These are phyloP conservation scores for Patiria pectinifera DNA, from an alignment of 53 echinoderm and acorn worm genomes.

Conservation along the genomic window DNA sequence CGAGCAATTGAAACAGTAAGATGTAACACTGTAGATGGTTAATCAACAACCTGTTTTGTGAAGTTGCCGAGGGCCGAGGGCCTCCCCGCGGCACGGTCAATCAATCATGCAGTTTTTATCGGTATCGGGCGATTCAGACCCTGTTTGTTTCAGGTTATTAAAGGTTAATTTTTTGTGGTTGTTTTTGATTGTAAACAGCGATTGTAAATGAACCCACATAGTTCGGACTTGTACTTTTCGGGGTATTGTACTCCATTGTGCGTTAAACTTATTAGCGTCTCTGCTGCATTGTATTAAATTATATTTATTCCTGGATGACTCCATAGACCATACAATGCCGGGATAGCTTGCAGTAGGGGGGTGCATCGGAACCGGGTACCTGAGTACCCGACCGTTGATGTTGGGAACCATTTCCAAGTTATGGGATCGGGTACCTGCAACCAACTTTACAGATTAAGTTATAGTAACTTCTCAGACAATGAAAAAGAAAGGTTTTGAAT, in stretches of 20 bases:
- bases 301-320: not conserved
- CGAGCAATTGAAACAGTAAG: conserved; percentile 12
- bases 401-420: too few relatives aligned
- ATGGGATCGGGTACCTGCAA: too few relatives aligned
- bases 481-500: too few relatives aligned
- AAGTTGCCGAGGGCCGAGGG: not conserved
- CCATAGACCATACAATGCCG: too few relatives aligned
- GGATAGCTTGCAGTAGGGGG: too few relatives aligned
- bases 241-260: too few relatives aligned
- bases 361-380: too few relatives aligned
- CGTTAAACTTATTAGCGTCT: not conserved
- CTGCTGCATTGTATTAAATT: not conserved
- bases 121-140: not conserved
- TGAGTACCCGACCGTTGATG: not conserved
- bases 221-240: too few relatives aligned
- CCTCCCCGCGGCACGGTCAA: not conserved
- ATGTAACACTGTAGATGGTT: conserved; percentile 35
- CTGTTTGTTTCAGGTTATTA: not conserved
- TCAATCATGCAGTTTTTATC: conserved; percentile 14
- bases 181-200: not conserved
- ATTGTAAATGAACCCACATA: not conserved
- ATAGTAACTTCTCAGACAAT: too few relatives aligned
- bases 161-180: not conserved
- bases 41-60: conserved; percentile 29
- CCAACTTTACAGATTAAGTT: too few relatives aligned